Conservation (phyloP, 2,113 vertebrate genomes). For the Addax nasomaculatus region DNA sequence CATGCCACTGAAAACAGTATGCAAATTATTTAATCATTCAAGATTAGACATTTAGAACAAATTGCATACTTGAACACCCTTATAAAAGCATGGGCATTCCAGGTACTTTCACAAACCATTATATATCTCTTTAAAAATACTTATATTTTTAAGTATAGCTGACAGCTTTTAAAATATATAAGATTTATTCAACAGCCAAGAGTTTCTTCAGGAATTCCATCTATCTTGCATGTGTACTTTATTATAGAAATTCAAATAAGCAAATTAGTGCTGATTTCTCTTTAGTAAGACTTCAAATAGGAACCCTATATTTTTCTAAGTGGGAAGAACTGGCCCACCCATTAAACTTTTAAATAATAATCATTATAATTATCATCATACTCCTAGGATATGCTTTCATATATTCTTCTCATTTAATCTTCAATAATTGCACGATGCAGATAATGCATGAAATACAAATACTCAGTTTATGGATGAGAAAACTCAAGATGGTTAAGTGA, state of each 20-base stretch:
- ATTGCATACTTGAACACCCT: slow-evolving; percentile 57
- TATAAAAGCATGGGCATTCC: slow-evolving; percentile 54
- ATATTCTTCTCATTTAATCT: slow-evolving; percentile 43
- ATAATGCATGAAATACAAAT: not conserved
- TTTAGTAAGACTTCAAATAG: slow-evolving; percentile 9
- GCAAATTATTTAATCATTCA: slow-evolving; percentile 70
- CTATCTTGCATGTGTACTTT: slow-evolving; percentile 6
- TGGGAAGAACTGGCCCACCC: not conserved
- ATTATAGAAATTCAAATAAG: slow-evolving; percentile 55
- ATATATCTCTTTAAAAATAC: slow-evolving; percentile 51
- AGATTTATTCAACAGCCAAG: slow-evolving; percentile 30
- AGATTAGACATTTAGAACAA: slow-evolving; percentile 65
- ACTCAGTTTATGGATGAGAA: slow-evolving; percentile 24
- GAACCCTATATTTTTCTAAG: slow-evolving; percentile 16
- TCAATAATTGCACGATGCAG: not conserved
- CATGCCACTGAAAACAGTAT: slow-evolving; percentile 65
- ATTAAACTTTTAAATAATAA: slow-evolving; percentile 33
- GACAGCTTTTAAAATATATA: slow-evolving; percentile 46
- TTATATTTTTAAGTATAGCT: not conserved
- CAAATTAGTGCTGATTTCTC: slow-evolving; percentile 21
- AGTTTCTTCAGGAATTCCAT: slow-evolving; percentile 44
- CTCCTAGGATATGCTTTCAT: not conserved
- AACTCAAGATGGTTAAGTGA: not conserved
- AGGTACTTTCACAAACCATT: slow-evolving; percentile 52
- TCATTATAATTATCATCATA: not conserved